These are phyloP conservation scores for Phlogophora meticulosa DNA, from an alignment of 2,888 invertebrate genomes.

Conservation along the genomic window DNA sequence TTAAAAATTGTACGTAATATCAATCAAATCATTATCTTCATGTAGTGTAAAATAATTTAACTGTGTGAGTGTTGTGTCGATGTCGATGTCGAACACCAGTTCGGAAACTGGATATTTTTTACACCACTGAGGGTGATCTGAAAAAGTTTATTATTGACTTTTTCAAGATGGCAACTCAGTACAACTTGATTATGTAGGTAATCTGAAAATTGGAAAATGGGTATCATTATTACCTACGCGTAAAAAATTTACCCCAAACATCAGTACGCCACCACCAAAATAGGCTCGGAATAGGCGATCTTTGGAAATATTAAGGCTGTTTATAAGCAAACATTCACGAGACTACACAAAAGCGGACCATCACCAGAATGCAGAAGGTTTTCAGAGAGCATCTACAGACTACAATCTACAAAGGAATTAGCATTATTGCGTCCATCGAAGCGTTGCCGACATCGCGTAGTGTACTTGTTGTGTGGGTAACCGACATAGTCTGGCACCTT, in stretches of 20 bases:
- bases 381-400: constrained; percentile 49
- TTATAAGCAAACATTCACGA: constrained; percentile 46
- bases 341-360: constrained; percentile 58
- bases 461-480: constrained; percentile 76
- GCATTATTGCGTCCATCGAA: constrained; percentile 70
- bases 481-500: constrained; percentile 93
- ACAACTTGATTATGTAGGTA: no score
- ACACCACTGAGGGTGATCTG: constrained; percentile 20
- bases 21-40: constrained; percentile 25
- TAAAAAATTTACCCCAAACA: constrained; percentile 1
- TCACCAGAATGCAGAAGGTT: constrained; percentile 34
- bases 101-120: constrained; percentile 28
- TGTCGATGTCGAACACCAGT: constrained; percentile 34
- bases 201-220: constrained; percentile 61
- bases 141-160: constrained; percentile 27
- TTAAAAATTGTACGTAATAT: constrained; percentile 21
- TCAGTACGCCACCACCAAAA: background rate
- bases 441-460: constrained; percentile 74
- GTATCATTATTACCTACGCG: constrained; percentile 29
- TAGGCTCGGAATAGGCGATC: background rate
- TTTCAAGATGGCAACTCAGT: constrained; percentile 45
- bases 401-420: constrained; percentile 62
- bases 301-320: constrained; percentile 8
- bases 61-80: constrained; percentile 45
- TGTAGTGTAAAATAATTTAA: constrained; percentile 28